Evolutionary conservation across 2,113 vertebrate genomes (phyloP).

Genomic region (Sminthopsis crassicaudata): DNA sequence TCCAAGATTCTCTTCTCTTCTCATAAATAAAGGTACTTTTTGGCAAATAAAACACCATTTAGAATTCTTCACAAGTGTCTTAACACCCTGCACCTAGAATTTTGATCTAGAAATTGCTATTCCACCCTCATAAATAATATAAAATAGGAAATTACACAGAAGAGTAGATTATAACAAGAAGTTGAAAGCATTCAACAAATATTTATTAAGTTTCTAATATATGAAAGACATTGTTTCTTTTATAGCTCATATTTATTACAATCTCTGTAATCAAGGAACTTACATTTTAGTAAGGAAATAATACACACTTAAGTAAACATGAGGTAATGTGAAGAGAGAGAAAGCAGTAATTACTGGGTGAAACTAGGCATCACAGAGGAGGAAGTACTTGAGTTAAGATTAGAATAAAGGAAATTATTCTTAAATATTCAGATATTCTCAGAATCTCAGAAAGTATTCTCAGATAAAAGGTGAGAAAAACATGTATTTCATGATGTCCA

Average conservation of each 20-base stretch:
- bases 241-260: background rate
- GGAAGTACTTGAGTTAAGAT: background rate
- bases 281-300: background rate
- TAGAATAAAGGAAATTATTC: background rate
- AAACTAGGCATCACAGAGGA: background rate
- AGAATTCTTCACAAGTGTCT: too few relatives aligned
- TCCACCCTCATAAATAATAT: too few relatives aligned
- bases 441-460: too few relatives aligned
- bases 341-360: background rate
- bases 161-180: background rate
- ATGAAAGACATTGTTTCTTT: background rate
- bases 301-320: background rate
- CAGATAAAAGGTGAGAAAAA: background rate
- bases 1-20: too few relatives aligned
- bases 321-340: background rate
- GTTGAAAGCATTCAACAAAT: background rate
- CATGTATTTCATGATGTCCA: background rate
- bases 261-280: background rate
- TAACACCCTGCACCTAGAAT: too few relatives aligned
- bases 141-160: background rate
- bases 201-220: background rate
- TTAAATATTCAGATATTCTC: too few relatives aligned
- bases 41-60: too few relatives aligned
- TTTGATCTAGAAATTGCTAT: too few relatives aligned
- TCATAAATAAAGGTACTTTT: too few relatives aligned